Conservation (phyloP, 2,113 vertebrate genomes). For the Pseudopipra pipra region DNA sequence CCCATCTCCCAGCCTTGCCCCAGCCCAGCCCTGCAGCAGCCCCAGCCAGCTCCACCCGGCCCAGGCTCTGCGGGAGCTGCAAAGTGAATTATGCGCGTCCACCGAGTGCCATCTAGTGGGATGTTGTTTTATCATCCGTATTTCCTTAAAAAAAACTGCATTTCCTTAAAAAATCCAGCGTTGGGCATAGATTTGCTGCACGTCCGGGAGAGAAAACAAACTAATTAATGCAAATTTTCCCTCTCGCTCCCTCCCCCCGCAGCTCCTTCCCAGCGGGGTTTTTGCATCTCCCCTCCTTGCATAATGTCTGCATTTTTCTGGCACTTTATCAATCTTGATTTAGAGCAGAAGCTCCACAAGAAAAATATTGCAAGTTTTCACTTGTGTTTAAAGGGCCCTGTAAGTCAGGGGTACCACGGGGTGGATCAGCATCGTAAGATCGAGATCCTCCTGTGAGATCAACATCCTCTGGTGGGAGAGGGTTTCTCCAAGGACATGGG, state of each 20-base stretch:
- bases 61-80: accelerated
- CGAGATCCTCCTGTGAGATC: accelerated
- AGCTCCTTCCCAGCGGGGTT: background rate
- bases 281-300: background rate
- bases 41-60: background rate
- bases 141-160: accelerated
- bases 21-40: background rate
- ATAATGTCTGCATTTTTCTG: background rate
- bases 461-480: background rate
- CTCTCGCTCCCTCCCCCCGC: accelerated
- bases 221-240: background rate
- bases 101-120: slow-evolving; percentile 61
- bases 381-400: background rate
- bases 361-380: background rate
- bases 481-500: accelerated
- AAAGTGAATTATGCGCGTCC: background rate
- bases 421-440: background rate
- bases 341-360: background rate
- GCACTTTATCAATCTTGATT: background rate
- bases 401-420: background rate
- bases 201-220: background rate
- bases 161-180: background rate
- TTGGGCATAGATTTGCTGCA: background rate
- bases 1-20: background rate
- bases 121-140: accelerated